A percentile compares a stretch with the other conserved stretches of the same genome.
phyloP scores from a whole-genome alignment of 2,888 invertebrate genomes.

The Hoplodrina ambigua region DNA sequence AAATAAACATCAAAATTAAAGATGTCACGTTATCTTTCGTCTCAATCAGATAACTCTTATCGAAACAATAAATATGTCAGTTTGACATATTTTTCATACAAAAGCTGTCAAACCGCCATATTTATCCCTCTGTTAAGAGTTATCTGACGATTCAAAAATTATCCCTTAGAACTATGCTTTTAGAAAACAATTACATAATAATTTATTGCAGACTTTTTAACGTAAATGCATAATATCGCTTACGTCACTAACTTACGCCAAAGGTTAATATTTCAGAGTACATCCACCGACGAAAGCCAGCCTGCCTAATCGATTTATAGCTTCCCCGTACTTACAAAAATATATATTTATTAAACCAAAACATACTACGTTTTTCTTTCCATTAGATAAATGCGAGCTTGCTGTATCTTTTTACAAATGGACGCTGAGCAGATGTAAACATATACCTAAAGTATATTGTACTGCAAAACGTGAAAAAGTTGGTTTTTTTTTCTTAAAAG shows the following conservation, averaged over 20 bases:
- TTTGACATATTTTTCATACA: too few relatives aligned
- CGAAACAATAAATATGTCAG: too few relatives aligned
- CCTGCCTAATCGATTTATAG: conserved; percentile 85
- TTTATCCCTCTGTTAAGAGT: too few relatives aligned
- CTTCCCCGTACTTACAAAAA: conserved; percentile 73
- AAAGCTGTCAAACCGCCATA: too few relatives aligned
- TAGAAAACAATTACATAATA: too few relatives aligned
- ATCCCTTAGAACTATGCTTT: too few relatives aligned
- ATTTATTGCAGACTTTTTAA: too few relatives aligned
- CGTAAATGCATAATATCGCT: neutral
- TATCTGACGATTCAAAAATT: too few relatives aligned
- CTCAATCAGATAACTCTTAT: too few relatives aligned
- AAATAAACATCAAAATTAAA: too few relatives aligned
- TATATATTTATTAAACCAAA: conserved; percentile 78
- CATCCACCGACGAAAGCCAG: conserved; percentile 79
- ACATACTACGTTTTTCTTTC: conserved; percentile 65
- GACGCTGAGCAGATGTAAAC: conserved; percentile 36
- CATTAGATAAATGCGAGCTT: conserved; percentile 71
- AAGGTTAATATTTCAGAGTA: conserved; percentile 76
- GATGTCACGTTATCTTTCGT: too few relatives aligned
- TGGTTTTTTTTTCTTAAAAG: neutral
- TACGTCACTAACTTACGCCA: conserved; percentile 56
- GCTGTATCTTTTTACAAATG: conserved; percentile 46
- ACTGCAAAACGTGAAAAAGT: neutral
- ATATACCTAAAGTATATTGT: neutral